Percentiles rank a stretch among this genome's conserved stretches.
Conservation (phyloP, 1,140 invertebrate genomes). For the Mizuhopecten yessoensis region DNA sequence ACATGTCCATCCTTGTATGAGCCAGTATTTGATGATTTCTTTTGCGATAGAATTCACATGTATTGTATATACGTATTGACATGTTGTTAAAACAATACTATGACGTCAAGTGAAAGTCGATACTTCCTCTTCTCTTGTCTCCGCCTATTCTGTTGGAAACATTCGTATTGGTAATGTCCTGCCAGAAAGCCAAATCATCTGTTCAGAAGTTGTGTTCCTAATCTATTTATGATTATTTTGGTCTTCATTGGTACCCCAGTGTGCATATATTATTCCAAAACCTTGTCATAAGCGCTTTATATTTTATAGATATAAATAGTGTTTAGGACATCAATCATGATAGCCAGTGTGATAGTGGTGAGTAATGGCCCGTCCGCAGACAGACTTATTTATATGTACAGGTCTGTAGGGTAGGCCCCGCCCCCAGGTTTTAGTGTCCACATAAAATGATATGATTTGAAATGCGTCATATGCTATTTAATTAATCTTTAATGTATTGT, state of each 20-base stretch:
- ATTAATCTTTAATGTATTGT: slow-evolving; percentile 9
- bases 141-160: too few relatives aligned
- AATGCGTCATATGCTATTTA: slow-evolving; percentile 27
- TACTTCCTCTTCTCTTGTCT: too few relatives aligned
- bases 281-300: neutral
- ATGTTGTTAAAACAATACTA: too few relatives aligned
- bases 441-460: neutral
- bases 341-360: neutral
- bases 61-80: too few relatives aligned
- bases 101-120: too few relatives aligned
- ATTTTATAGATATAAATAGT: neutral
- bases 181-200: too few relatives aligned
- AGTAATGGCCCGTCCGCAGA: neutral
- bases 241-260: too few relatives aligned
- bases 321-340: neutral
- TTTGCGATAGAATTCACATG: too few relatives aligned
- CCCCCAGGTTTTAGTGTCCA: neutral
- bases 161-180: too few relatives aligned
- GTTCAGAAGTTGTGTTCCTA: too few relatives aligned
- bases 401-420: neutral
- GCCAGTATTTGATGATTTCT: neutral
- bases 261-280: neutral
- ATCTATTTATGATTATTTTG: too few relatives aligned
- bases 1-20: neutral
- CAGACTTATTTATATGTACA: neutral